phyloP scores from a whole-genome alignment of 2,888 invertebrate species.

The Seira musarum region DNA sequence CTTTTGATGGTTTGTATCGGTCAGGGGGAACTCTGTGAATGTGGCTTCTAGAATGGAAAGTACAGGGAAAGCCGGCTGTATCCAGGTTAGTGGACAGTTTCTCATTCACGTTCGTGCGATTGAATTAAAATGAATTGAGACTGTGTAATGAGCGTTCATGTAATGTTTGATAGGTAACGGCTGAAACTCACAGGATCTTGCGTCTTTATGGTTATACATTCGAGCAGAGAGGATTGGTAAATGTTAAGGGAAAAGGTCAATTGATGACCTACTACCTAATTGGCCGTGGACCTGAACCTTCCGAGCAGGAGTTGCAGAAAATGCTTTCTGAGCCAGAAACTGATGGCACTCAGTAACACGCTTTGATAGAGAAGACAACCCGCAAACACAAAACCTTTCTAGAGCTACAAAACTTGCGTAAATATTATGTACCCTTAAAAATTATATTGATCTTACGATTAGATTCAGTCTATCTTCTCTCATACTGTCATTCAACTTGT shows the following conservation, averaged over 20 bases:
- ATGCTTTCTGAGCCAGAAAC: conserved; percentile 52
- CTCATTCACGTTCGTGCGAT: no score
- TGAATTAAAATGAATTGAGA: no score
- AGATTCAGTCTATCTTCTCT: no score
- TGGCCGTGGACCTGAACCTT: conserved; percentile 72
- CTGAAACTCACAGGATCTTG: conserved; percentile 92
- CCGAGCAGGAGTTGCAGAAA: conserved; percentile 64
- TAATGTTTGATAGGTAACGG: conserved; percentile 83
- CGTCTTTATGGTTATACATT: conserved; percentile 92
- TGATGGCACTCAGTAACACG: conserved; percentile 44
- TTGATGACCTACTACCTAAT: conserved; percentile 93
- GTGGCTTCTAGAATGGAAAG: conserved; percentile 98
- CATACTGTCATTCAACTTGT: conserved; percentile 21
- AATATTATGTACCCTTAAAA: no score
- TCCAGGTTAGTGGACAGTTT: no score
- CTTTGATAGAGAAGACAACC: conserved; percentile 38
- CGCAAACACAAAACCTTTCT: conserved; percentile 1
- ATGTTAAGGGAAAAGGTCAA: conserved; percentile 97
- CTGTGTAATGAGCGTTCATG: no score
- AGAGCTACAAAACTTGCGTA: conserved; percentile 12
- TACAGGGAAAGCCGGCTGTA: conserved; percentile 85
- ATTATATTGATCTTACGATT: no score
- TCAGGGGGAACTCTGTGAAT: conserved; percentile 93
- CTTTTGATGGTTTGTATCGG: no score
- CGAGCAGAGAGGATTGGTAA: conserved; percentile 93